These are phyloP conservation scores for Radopholus similis DNA, from an alignment of 1,140 invertebrate species.

Conservation along the genomic window DNA sequence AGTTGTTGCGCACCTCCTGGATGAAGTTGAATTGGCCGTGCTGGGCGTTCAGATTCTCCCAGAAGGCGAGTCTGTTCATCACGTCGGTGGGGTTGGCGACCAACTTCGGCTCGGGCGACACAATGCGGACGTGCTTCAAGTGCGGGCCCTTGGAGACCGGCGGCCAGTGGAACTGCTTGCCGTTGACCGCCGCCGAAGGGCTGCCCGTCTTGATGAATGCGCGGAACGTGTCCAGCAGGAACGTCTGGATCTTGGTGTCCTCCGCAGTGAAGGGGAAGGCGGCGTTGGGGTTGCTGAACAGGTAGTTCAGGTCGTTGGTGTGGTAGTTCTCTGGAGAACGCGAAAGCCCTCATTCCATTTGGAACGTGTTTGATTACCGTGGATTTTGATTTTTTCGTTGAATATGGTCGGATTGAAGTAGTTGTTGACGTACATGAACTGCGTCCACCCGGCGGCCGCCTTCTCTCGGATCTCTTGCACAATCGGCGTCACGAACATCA, in stretches of 20 bases:
- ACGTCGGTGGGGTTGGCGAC: too few relatives aligned
- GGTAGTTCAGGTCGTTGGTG: neutral
- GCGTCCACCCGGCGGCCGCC: conserved; percentile 4
- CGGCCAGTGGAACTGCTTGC: too few relatives aligned
- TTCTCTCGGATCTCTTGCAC: conserved; percentile 13
- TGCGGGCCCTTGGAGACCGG: too few relatives aligned
- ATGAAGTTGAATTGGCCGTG: too few relatives aligned
- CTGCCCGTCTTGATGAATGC: neutral
- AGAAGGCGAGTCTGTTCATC: too few relatives aligned
- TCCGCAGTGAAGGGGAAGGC: neutral
- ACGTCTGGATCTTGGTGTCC: neutral
- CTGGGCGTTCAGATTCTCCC: too few relatives aligned
- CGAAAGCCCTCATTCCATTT: neutral
- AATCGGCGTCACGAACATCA: conserved; percentile 25
- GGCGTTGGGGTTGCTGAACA: neutral
- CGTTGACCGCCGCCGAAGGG: too few relatives aligned
- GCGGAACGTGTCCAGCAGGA: neutral
- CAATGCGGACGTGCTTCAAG: too few relatives aligned
- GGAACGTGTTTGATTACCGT: neutral
- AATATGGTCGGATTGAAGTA: conserved; percentile 20
- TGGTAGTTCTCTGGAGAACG: neutral
- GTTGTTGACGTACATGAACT: conserved; percentile 12
- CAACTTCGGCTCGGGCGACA: too few relatives aligned
- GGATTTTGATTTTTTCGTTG: too few relatives aligned
- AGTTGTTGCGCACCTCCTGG: too few relatives aligned